Conservation (phyloP, 2,888 invertebrate genomes). For the Catotricha subobsoleta region DNA sequence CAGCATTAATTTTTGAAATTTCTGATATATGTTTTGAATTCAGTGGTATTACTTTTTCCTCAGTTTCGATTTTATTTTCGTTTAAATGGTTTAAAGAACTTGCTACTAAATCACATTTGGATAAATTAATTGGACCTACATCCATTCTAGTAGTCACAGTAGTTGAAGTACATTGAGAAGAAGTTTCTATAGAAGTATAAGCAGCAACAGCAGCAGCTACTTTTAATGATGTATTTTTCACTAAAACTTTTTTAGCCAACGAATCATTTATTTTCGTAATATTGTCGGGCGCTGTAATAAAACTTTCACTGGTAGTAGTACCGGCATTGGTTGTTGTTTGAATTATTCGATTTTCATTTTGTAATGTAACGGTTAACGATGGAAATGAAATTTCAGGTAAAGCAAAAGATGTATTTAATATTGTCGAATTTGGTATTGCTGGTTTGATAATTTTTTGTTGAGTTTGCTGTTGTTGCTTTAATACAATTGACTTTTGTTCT, state of each 20-base stretch:
- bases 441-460: no score
- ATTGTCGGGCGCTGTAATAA: not conserved
- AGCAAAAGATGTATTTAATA: not conserved
- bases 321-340: not conserved
- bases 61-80: not conserved
- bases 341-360: conserved; percentile 2
- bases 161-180: no score
- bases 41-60: not conserved
- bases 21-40: not conserved
- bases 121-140: no score
- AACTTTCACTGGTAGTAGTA: not conserved
- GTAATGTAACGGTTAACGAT: not conserved
- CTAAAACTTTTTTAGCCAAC: conserved; percentile 10
- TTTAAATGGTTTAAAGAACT: no score
- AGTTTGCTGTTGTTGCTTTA: not conserved
- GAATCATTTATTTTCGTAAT: no score
- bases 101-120: no score
- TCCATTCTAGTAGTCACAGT: no score
- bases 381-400: not conserved
- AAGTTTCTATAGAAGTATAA: no score
- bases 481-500: conserved; percentile 1
- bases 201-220: no score
- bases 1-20: no score
- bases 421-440: not conserved
- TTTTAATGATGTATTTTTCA: conserved; percentile 7